A percentile compares a stretch with the other conserved stretches of the same genome.
Conservation (phyloP, 1,140 invertebrate species). For the Drosophila bipectinata region DNA sequence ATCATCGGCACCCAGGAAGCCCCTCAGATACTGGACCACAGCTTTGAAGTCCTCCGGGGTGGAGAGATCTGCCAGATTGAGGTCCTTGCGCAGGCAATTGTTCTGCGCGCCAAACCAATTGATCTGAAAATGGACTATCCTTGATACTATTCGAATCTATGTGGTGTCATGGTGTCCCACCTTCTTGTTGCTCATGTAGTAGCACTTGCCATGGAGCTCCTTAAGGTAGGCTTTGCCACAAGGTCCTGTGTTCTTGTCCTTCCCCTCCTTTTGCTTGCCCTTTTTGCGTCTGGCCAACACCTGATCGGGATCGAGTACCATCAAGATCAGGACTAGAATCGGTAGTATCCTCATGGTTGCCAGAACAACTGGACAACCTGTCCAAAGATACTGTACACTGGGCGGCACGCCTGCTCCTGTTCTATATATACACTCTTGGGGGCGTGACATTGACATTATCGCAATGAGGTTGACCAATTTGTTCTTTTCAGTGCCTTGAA, state of each 20-base stretch:
- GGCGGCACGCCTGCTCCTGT: slow-evolving; percentile 19
- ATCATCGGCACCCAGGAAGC: slow-evolving; percentile 44
- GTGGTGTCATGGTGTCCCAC: slow-evolving; percentile 4
- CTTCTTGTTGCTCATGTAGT: slow-evolving; percentile 60
- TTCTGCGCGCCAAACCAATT: slow-evolving; percentile 70
- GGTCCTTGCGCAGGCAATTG: slow-evolving; percentile 88
- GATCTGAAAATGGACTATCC: slow-evolving; percentile 30
- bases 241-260: slow-evolving; percentile 30
- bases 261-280: neutral
- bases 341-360: slow-evolving; percentile 62
- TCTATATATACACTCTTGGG: slow-evolving; percentile 65
- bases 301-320: slow-evolving; percentile 43
- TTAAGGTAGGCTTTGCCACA: slow-evolving; percentile 50
- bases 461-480: slow-evolving; percentile 2
- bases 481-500: neutral
- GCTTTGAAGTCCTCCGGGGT: slow-evolving; percentile 35
- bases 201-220: slow-evolving; percentile 57
- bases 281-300: slow-evolving; percentile 16
- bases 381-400: slow-evolving; percentile 40
- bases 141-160: neutral
- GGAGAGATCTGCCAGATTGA: slow-evolving; percentile 86
- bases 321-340: slow-evolving; percentile 58
- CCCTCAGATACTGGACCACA: slow-evolving; percentile 17
- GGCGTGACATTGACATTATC: slow-evolving; percentile 42
- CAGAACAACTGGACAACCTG: slow-evolving; percentile 24